Percentiles rank a stretch among this genome's conserved stretches.
These are phyloP conservation scores for Drosophila paranaensis DNA, from an alignment of 2,888 invertebrate genomes.

Conservation along the genomic window DNA sequence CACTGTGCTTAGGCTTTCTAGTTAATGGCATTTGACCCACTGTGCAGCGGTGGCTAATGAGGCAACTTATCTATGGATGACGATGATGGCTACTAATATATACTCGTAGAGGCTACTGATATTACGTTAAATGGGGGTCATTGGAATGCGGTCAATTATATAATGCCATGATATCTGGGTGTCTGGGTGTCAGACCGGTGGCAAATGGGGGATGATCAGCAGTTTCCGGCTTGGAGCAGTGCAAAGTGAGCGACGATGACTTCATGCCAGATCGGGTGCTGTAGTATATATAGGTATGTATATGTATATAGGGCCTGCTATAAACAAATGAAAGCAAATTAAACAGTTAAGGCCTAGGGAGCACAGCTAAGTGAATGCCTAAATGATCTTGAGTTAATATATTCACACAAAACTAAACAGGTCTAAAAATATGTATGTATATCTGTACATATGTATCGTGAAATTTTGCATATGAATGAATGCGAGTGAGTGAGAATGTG, in stretches of 20 bases:
- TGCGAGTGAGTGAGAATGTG: constrained; percentile 11
- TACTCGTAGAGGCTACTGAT: constrained; percentile 12
- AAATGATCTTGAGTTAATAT: constrained; percentile 21
- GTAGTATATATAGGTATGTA: constrained; percentile 6
- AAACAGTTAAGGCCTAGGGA: constrained; percentile 5
- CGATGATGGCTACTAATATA: constrained; percentile 2
- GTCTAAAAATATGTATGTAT: constrained; percentile 36
- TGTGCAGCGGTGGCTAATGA: constrained; percentile 17
- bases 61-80: constrained; percentile 35
- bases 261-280: constrained; percentile 26
- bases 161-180: constrained; percentile 29
- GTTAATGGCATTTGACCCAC: constrained; percentile 14
- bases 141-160: constrained; percentile 60
- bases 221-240: constrained; percentile 52
- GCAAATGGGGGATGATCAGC: constrained; percentile 50
- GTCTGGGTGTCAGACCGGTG: not conserved
- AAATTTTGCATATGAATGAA: constrained; percentile 31
- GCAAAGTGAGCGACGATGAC: constrained; percentile 32
- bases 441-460: too few relatives aligned
- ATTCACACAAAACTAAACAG: constrained; percentile 11
- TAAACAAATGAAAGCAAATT: constrained; percentile 25
- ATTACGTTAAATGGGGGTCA: constrained; percentile 41
- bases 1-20: too few relatives aligned
- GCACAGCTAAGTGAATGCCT: not conserved
- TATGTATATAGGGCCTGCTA: constrained; percentile 5